Percentiles rank a stretch among this genome's conserved stretches.
These are phyloP conservation scores for Apamea epomidion DNA, from an alignment of 2,888 invertebrate species.

Conservation along the genomic window DNA sequence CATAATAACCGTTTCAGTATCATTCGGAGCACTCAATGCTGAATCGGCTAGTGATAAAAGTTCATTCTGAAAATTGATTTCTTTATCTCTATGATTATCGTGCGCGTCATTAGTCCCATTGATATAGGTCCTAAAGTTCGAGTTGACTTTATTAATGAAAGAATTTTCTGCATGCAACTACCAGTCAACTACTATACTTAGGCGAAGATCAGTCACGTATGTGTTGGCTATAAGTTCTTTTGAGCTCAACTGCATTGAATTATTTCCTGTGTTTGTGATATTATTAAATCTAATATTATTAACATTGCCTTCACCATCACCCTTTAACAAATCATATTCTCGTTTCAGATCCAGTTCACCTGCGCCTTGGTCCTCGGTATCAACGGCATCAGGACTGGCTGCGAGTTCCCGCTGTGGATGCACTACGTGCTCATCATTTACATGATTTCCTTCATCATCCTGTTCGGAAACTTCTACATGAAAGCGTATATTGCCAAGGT, in stretches of 20 bases:
- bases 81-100: not conserved
- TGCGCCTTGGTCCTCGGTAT: constrained; percentile 94
- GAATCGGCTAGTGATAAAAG: not conserved
- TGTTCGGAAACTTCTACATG: constrained; percentile 96
- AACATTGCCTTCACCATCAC: no score
- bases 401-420: constrained; percentile 97
- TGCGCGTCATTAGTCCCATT: not conserved
- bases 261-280: no score
- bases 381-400: constrained; percentile 95
- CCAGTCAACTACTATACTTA: not conserved
- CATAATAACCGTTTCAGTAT: constrained; percentile 10
- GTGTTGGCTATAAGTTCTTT: no score
- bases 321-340: not conserved
- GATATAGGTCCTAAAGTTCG: not conserved
- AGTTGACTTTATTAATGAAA: not conserved
- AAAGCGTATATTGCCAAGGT: constrained; percentile 95
- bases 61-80: constrained; percentile 6
- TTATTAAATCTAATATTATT: not conserved
- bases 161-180: not conserved
- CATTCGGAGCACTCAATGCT: constrained; percentile 7
- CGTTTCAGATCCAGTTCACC: constrained; percentile 94
- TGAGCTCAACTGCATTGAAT: not conserved
- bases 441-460: constrained; percentile 96
- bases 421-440: constrained; percentile 96
- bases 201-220: not conserved